Base-by-base conservation (phyloP, 2,797 vertebrate species). In the Ceyx erithaca region DNA sequence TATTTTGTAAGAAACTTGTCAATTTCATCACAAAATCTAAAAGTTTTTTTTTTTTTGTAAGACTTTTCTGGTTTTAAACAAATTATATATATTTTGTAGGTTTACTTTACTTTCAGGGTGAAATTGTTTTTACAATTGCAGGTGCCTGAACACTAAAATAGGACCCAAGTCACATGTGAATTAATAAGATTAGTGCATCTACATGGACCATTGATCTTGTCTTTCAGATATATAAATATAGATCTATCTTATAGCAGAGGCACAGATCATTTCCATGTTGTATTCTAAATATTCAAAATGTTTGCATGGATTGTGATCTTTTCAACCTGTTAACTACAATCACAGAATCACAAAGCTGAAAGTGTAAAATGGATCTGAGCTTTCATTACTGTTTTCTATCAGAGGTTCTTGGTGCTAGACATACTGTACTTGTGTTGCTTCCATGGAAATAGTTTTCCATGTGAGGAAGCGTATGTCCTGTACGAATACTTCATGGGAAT, bases 91-190 rank as follows among this genome's bases (percentile, higher is more conserved):
- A 51, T 46, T 84, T 87, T 64, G 28, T 43, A 71, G 16, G 30
- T 92, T 93, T 95, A 80, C 76, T 94, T 97, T 93, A 93, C 75
- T 93, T 96, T 94, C 64, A 79, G 70, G 69, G 61, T 96, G 87
- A 96, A 97, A 97, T 96, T 96, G 82, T 71, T 90, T 97, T 95
- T 90, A 88, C 85, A 97, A 94, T 94, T 97, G 90, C 92, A 95
- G 92, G 55, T 92, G 85, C 51, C 67, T 90, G 78, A 96, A 96
- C 83, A 94, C 84, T 71, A 97, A 97, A 96, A 97, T 92, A 87
- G 5, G 57, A 41, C 92, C 76, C 81, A 97, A 97, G 96, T 95
- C 77, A 18, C 90, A 91, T 52, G 69, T 93, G 93, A 96, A 95
- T 93, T 97, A 87, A 92, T 86, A 85, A 96, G 93, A 97, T 97